Conservation (phyloP, 2,888 invertebrate genomes). For the Chrysolina americana region DNA sequence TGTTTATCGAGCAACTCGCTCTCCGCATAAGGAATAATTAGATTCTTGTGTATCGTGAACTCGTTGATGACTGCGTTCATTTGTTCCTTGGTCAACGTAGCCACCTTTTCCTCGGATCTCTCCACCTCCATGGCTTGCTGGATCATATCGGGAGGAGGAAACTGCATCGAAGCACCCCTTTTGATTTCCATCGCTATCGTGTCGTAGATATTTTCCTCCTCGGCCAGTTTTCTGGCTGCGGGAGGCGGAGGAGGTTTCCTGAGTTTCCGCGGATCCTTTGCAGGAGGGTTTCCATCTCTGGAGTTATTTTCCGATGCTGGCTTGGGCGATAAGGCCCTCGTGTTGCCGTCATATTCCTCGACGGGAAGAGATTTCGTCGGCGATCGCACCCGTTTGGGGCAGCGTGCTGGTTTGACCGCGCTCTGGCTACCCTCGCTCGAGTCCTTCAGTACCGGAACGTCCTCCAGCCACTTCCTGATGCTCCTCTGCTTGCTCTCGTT, state of each 20-base stretch:
- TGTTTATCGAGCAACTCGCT: conserved; percentile 39
- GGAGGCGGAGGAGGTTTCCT: conserved; percentile 65
- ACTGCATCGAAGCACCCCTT: not conserved
- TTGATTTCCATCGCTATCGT: conserved; percentile 44
- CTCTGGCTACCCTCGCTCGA: conserved; percentile 25
- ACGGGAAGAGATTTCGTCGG: conserved; percentile 64
- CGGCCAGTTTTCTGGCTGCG: conserved; percentile 1
- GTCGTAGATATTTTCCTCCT: conserved; percentile 51
- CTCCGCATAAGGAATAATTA: conserved; percentile 41
- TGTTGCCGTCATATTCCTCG: conserved; percentile 44
- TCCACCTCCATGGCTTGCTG: conserved; percentile 78
- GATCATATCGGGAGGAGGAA: conserved; percentile 75
- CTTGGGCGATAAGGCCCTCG: conserved; percentile 57
- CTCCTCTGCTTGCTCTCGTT: conserved; percentile 82
- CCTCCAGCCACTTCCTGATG: conserved; percentile 83
- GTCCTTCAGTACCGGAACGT: conserved; percentile 73
- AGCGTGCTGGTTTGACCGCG: conserved; percentile 27
- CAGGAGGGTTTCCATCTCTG: conserved; percentile 19
- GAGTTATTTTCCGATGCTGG: conserved; percentile 51
- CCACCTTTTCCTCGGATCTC: conserved; percentile 64
- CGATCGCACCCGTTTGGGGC: conserved; percentile 59
- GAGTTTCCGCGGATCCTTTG: conserved; percentile 57
- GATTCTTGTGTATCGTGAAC: conserved; percentile 62
- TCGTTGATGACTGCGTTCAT: conserved; percentile 77
- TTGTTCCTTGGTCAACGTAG: conserved; percentile 73